phyloP scores from a whole-genome alignment of 2,797 vertebrate genomes.

The Cyprinodon diabolis region DNA sequence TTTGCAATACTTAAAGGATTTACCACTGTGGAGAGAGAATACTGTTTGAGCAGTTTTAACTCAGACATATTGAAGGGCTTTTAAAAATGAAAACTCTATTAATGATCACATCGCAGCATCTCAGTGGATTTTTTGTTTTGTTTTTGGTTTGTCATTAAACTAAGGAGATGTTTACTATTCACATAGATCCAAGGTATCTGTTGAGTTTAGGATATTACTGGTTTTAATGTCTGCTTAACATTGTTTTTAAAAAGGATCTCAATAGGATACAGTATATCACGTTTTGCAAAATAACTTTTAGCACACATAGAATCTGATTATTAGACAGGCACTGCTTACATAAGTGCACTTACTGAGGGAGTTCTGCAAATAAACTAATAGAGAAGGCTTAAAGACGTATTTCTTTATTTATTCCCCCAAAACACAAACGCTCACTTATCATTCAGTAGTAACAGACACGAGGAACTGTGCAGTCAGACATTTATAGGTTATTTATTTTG shows the following conservation, averaged over 20 bases:
- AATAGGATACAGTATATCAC: not conserved
- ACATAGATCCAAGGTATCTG: not conserved
- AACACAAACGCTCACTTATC: conserved; percentile 38
- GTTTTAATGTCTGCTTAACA: not conserved
- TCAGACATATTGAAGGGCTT: not conserved
- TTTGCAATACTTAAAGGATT: not conserved
- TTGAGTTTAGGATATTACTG: not conserved
- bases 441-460: conserved; percentile 42
- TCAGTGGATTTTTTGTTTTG: too few relatives aligned
- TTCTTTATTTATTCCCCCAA: conserved; percentile 63
- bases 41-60: not conserved
- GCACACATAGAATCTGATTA: not conserved
- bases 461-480: conserved; percentile 33
- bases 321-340: not conserved
- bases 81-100: not conserved
- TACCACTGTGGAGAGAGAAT: not conserved
- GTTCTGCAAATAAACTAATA: conserved; percentile 15
- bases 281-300: not conserved
- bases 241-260: not conserved
- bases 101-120: not conserved
- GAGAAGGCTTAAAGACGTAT: conserved; percentile 41
- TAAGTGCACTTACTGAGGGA: not conserved
- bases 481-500: conserved; percentile 31
- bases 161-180: not conserved
- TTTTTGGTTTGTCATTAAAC: not conserved